These are phyloP conservation scores for Pyxicephalus adspersus DNA, from an alignment of 2,113 vertebrate genomes.

Conservation along the genomic window DNA sequence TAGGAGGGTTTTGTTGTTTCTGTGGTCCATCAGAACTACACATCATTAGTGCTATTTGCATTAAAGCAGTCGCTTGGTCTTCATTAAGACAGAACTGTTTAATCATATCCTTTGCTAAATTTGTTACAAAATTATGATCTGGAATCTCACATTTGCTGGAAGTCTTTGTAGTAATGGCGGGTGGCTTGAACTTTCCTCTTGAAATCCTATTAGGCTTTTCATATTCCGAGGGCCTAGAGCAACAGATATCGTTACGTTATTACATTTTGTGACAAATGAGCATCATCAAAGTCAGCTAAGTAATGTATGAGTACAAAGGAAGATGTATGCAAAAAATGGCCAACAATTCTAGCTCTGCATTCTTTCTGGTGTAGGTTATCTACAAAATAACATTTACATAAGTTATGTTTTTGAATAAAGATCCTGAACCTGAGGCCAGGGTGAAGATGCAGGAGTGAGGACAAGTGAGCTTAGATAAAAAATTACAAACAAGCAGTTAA, in stretches of 20 bases:
- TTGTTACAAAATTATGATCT: slow-evolving; percentile 57
- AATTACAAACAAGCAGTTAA: too few relatives aligned
- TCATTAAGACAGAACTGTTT: slow-evolving; percentile 67
- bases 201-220: slow-evolving; percentile 12
- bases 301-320: too few relatives aligned
- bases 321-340: too few relatives aligned
- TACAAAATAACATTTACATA: too few relatives aligned
- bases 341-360: too few relatives aligned
- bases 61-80: slow-evolving; percentile 70
- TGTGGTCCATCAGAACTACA: not conserved
- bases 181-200: slow-evolving; percentile 70
- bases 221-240: slow-evolving; percentile 17
- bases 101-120: slow-evolving; percentile 67
- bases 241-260: not conserved
- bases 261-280: not conserved
- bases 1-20: slow-evolving; percentile 55
- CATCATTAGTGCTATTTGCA: slow-evolving; percentile 73
- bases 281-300: not conserved
- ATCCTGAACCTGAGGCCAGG: too few relatives aligned
- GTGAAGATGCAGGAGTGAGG: too few relatives aligned
- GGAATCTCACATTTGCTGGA: slow-evolving; percentile 46
- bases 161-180: slow-evolving; percentile 61
- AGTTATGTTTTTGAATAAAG: too few relatives aligned
- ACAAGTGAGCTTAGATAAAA: too few relatives aligned
- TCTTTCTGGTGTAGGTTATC: too few relatives aligned